These are phyloP conservation scores for Gymnoscopelus braueri DNA, from an alignment of 2,797 vertebrate species.

Conservation along the genomic window DNA sequence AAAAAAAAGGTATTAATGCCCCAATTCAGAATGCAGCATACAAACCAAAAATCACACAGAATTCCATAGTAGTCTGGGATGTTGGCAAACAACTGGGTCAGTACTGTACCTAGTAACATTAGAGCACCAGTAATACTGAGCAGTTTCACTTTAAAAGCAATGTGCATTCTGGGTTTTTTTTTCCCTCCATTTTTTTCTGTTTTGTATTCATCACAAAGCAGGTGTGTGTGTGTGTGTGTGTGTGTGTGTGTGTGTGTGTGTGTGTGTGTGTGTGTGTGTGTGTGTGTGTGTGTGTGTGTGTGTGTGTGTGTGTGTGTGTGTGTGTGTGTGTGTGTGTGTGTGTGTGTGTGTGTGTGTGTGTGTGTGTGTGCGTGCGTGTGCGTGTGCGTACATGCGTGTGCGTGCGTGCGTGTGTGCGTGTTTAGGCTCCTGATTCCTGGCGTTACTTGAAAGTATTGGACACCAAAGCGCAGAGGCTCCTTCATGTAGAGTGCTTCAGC, in stretches of 20 bases:
- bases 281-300: too few relatives aligned
- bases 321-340: slow-evolving; percentile 4
- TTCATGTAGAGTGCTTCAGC: slow-evolving; percentile 47
- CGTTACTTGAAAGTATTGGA: slow-evolving; percentile 90
- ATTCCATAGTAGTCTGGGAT: too few relatives aligned
- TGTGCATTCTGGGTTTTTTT: too few relatives aligned
- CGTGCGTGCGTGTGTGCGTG: slow-evolving; percentile 36
- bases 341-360: background rate
- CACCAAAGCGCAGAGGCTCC: slow-evolving; percentile 67
- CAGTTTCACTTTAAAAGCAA: too few relatives aligned
- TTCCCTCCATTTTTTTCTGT: too few relatives aligned
- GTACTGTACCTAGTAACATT: too few relatives aligned
- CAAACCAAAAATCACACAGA: background rate
- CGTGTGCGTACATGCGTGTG: background rate
- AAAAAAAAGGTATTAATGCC: slow-evolving; percentile 13
- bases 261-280: too few relatives aligned
- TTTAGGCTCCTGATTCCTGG: slow-evolving; percentile 86
- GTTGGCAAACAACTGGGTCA: too few relatives aligned
- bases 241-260: too few relatives aligned
- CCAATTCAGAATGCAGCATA: slow-evolving; percentile 15
- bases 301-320: too few relatives aligned
- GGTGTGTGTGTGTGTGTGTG: background rate
- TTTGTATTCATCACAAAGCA: too few relatives aligned
- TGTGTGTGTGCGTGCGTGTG: slow-evolving; percentile 33
- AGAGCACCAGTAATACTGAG: too few relatives aligned